phyloP scores from a whole-genome alignment of 1,140 invertebrate genomes.

The Philotrypesis tridentata region DNA sequence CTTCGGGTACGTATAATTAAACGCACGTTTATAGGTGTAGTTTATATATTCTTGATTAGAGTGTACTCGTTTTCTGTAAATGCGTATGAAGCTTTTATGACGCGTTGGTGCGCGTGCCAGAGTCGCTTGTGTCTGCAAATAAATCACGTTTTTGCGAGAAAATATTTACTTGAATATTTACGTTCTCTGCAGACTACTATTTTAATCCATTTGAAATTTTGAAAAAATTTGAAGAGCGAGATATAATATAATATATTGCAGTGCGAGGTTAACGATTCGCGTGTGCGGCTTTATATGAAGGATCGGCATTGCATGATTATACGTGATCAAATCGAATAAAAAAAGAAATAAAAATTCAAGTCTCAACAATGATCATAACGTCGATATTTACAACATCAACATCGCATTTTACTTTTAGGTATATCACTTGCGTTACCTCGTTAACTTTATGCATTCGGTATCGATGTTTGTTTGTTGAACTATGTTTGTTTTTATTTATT shows the following conservation, averaged over 20 bases:
- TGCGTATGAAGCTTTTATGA: background rate
- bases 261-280: constrained; percentile 29
- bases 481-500: constrained; percentile 20
- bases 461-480: too few relatives aligned
- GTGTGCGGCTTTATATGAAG: background rate
- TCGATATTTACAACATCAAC: constrained; percentile 28
- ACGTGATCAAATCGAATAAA: constrained; percentile 9
- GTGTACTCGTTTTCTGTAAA: background rate
- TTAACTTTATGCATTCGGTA: constrained; percentile 18
- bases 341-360: constrained; percentile 2
- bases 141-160: too few relatives aligned
- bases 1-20: constrained; percentile 5
- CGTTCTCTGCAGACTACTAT: too few relatives aligned
- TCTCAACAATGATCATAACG: constrained; percentile 38
- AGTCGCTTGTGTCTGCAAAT: background rate
- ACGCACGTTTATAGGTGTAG: background rate
- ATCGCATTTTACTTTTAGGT: constrained; percentile 27
- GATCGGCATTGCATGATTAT: constrained; percentile 29
- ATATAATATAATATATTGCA: constrained; percentile 42
- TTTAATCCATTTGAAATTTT: too few relatives aligned
- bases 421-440: constrained; percentile 33
- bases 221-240: constrained; percentile 37
- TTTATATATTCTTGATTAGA: background rate
- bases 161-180: too few relatives aligned
- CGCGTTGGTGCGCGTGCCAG: too few relatives aligned